A percentile compares a stretch with the other conserved stretches of the same genome.
phyloP scores from a whole-genome alignment of 2,113 vertebrate genomes.

The Hiodon alosoides region DNA sequence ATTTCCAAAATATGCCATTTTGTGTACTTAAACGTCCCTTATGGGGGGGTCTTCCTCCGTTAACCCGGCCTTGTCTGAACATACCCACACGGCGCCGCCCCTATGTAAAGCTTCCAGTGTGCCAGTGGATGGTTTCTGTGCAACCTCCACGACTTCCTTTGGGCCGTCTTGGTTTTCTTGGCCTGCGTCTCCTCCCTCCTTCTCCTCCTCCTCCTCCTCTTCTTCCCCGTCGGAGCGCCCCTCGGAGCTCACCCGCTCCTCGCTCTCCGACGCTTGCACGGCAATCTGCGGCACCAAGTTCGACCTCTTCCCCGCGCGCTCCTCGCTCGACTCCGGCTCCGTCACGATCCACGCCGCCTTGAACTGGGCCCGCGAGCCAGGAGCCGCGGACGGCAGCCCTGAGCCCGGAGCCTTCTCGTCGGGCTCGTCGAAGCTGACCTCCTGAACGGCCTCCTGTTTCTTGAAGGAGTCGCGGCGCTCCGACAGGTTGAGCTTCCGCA shows the following conservation, averaged over 20 bases:
- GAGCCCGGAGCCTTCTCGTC: conserved; percentile 49
- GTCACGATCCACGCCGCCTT: conserved; percentile 49
- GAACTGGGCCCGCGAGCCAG: conserved; percentile 31
- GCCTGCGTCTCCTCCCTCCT: too few species aligned
- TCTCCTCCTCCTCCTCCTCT: conserved; percentile 34
- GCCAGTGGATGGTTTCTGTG: too few species aligned
- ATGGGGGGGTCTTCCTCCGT: too few species aligned
- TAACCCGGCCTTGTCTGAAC: not conserved
- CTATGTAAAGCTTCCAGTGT: conserved; percentile 16
- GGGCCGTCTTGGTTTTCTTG: too few species aligned
- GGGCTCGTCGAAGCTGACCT: conserved; percentile 91
- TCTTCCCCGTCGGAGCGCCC: conserved; percentile 59
- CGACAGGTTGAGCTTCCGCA: conserved; percentile 86
- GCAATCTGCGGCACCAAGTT: conserved; percentile 78
- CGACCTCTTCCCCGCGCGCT: conserved; percentile 44
- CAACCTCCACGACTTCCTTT: conserved; percentile 5
- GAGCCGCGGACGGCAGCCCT: not conserved
- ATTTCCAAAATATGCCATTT: too few species aligned
- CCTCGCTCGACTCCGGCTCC: conserved; percentile 36
- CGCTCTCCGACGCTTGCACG: conserved; percentile 77
- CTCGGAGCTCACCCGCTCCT: conserved; percentile 67
- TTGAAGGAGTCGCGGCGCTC: conserved; percentile 94
- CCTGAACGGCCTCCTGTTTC: conserved; percentile 94
- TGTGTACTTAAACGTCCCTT: not conserved
- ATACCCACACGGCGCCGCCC: conserved; percentile 8